These are phyloP conservation scores for Drosophila sproati DNA, from an alignment of 1,140 invertebrate genomes.

Conservation along the genomic window DNA sequence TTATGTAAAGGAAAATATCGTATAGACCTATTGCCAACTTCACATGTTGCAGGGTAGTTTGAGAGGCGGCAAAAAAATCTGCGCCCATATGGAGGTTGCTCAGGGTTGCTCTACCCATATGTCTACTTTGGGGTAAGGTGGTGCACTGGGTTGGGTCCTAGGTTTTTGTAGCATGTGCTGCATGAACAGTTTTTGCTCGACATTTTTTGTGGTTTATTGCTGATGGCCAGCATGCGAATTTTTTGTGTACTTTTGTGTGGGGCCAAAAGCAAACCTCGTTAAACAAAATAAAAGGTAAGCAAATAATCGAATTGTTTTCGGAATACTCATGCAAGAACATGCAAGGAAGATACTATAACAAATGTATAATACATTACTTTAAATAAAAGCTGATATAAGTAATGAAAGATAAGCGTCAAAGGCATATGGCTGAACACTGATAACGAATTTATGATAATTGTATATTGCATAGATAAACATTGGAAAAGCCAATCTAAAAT, in stretches of 20 bases:
- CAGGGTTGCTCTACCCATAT: constrained; percentile 37
- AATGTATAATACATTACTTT: constrained; percentile 14
- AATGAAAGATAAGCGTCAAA: background rate
- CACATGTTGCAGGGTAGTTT: constrained; percentile 11
- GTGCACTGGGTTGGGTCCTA: constrained; percentile 16
- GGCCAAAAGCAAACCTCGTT: constrained; percentile 57
- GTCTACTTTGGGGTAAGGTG: background rate
- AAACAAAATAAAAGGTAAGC: constrained; percentile 61
- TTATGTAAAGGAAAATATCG: background rate
- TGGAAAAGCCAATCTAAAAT: constrained; percentile 6
- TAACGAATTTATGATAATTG: constrained; percentile 29
- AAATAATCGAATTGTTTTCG: constrained; percentile 63
- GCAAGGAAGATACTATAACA: constrained; percentile 36
- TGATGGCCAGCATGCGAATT: constrained; percentile 20
- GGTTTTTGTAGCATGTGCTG: constrained; percentile 43
- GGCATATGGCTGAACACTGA: constrained; percentile 12
- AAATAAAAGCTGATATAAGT: constrained; percentile 13
- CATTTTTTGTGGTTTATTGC: constrained; percentile 30
- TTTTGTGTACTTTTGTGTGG: constrained; percentile 1
- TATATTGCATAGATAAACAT: constrained; percentile 12
- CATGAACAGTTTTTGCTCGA: constrained; percentile 37
- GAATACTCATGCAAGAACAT: constrained; percentile 19
- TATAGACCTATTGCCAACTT: background rate
- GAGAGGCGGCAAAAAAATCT: constrained; percentile 21
- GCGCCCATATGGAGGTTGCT: constrained; percentile 18